Evolutionary conservation across 2,113 vertebrate species (phyloP).

Genomic region (Procavia capensis): DNA sequence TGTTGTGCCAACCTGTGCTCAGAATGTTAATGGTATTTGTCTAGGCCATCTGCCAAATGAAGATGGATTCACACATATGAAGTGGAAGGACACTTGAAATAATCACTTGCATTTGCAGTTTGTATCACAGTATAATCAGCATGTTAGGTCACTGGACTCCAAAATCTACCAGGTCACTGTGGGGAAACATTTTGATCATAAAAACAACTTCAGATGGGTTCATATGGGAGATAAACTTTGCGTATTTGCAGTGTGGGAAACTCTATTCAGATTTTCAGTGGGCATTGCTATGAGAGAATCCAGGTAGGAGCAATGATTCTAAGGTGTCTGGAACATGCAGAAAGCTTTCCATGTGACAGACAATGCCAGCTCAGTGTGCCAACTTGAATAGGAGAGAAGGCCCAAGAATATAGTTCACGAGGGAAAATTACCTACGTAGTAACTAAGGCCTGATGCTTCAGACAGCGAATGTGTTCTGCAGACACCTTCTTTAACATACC

Average conservation of each 20-base stretch:
- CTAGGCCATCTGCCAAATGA: constrained; percentile 40
- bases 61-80: constrained; percentile 42
- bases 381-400: neutral
- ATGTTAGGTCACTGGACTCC: neutral
- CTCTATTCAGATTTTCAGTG: neutral
- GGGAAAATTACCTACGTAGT: neutral
- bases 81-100: constrained; percentile 29
- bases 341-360: neutral
- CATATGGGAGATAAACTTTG: neutral
- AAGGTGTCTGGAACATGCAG: neutral
- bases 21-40: constrained; percentile 53
- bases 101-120: neutral
- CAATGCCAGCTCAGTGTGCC: neutral
- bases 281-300: neutral
- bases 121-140: neutral
- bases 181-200: neutral
- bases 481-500: neutral
- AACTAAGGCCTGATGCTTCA: neutral
- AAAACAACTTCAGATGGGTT: neutral
- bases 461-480: neutral
- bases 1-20: constrained; percentile 56
- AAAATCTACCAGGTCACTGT: neutral
- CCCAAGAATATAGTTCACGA: neutral
- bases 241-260: neutral
- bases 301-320: neutral